Base-by-base conservation (phyloP, 2,113 vertebrate species). In the Lamprotornis superbus region DNA sequence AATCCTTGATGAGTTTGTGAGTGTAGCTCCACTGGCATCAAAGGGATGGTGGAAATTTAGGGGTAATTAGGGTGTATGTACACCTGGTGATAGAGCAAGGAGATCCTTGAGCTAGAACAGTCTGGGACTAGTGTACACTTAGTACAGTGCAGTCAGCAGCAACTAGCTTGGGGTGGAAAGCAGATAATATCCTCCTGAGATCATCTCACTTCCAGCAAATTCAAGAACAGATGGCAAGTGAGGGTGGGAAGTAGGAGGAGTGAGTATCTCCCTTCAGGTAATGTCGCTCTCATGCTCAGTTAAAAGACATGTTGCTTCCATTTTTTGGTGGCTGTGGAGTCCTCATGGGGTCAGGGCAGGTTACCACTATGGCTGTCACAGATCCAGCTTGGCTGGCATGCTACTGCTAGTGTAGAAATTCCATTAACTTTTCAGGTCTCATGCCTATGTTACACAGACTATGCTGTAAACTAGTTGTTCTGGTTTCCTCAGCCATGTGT, bases 181-280 rank as follows among this genome's bases (percentile, higher is more conserved):
- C 56, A 75, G 39, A 59, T 81, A 71, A 52, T 49, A 76, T 76
- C 49, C 40, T 93, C 53, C 37, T 3, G 44, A 84, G 35, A 79
- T 37, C 39, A 31, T 68, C 40, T 93, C 76, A 49, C 44, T 79
- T 94, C 47, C 57, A 82, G 74, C 6, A 84, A 64, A 93, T 82
- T 87, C 56, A 81, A 78, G 69, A 42, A 82, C 73, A 94, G 92
- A 67, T 67, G 73, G 69, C 56, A 84, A 91, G 33, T 46, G 80
- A 83, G 89, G 47, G 69, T 89, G 87, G 37, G 60, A 83, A 93
- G 77, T 61, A 90, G 77, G 59, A 94, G 40, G 71, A 90, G 37
- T 65, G 39, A 91, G 39, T 50, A 82, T 91, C 12, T 53, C 60
- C 27, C 65, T 84, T 69, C 84, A 90, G 83, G 55, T 95, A 73